Evolutionary conservation across 2,797 vertebrate species (phyloP), one percentile per base, ranked within the genome.

Genomic region (Silurus aristotelis): DNA sequence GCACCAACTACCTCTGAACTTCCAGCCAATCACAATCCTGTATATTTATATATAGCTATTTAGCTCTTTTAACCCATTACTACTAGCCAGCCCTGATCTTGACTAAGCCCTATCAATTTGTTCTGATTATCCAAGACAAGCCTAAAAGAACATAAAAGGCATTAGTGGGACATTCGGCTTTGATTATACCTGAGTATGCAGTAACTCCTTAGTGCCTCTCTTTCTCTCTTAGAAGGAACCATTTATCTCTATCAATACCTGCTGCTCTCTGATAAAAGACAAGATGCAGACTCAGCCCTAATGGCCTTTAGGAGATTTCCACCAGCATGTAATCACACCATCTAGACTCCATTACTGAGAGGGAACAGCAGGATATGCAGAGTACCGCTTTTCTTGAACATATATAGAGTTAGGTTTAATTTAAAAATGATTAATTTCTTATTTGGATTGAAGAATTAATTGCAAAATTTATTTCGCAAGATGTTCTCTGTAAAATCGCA

Each of bases 341-440:
- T 92, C 86, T 91, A 75, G 90, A 84, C 80, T 87, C 83, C 66
- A 84, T 90, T 88, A 91, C 66, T 64, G 58, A 81, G 78, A 83
- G 52, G 77, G 75, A 87, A 90, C 76, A 72, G 1, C 89, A 91
- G 94, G 93, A 93, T 95, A 94, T 27, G 46, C 95, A 94, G 94
- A 93, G 94, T 94, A 94, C 90, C 31, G 88, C 87, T 89, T 92
- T 94, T 93, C 94, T 94, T 94, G 92, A 94, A 95, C 94, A 93
- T 93, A 94, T 95, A 92, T 95, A 93, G 48, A 38, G 93, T 93
- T 94, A 94, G 93, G 90, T 92, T 94, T 94, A 93, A 95, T 95
- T 94, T 94, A 94, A 94, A 94, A 94, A 92, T 92, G 93, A 92
- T 6, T 0, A 2, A 1, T 70, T 46, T 20, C 0, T 52, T 48